phyloP scores from a whole-genome alignment of 2,888 invertebrate species.

The Drosophila parthenogenetica region DNA sequence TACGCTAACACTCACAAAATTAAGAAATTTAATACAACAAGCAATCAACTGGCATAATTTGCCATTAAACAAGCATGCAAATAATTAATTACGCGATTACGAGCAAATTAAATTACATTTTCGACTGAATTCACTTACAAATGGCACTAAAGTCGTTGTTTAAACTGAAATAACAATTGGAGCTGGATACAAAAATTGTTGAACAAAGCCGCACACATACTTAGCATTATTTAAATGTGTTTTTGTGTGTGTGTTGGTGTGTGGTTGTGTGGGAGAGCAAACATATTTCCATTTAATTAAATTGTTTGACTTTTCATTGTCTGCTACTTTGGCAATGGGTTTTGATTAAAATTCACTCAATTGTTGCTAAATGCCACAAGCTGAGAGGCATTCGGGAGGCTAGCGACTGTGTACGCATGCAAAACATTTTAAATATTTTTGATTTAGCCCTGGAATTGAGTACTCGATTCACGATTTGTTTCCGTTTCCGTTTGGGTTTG shows the following conservation, averaged over 20 bases:
- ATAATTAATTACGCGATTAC: constrained; percentile 70
- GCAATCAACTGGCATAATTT: constrained; percentile 10
- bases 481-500: constrained; percentile 3
- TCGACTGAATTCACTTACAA: constrained; percentile 13
- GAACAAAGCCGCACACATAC: constrained; percentile 17
- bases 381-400: background rate
- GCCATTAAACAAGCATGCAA: constrained; percentile 4
- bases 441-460: constrained; percentile 10
- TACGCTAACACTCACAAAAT: background rate
- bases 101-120: constrained; percentile 59
- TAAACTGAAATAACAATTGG: constrained; percentile 4
- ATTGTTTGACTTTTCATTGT: constrained; percentile 51
- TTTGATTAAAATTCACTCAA: constrained; percentile 39
- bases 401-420: background rate
- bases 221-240: constrained; percentile 8
- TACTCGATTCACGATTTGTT: constrained; percentile 14
- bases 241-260: background rate
- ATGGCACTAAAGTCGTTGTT: constrained; percentile 26
- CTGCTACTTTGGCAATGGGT: constrained; percentile 19
- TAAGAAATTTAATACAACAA: background rate
- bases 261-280: background rate
- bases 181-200: constrained; percentile 8
- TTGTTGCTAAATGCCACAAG: constrained; percentile 39
- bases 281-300: constrained; percentile 68
- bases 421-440: constrained; percentile 43